Percentiles rank a stretch among this genome's conserved stretches.
Evolutionary conservation across 2,113 vertebrate species (phyloP).

Genomic region (Helogale parvula): DNA sequence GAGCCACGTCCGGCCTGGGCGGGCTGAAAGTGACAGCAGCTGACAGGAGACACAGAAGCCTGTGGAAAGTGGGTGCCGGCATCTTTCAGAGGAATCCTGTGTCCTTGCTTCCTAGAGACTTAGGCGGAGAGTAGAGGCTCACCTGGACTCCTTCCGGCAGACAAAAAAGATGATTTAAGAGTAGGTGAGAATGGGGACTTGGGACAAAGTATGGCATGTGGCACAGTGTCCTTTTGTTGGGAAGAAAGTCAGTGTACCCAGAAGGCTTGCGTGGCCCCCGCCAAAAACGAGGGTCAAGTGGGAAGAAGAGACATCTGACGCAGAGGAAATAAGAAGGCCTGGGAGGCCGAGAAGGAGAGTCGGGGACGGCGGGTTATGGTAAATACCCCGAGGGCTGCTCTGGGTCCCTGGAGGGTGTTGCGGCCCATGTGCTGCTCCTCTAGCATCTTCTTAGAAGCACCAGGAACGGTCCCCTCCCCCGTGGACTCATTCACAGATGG

Average conservation of each 20-base stretch:
- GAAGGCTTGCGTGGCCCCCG: background rate
- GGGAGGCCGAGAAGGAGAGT: background rate
- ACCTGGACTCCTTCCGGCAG: background rate
- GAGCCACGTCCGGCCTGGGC: rapidly evolving
- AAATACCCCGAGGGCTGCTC: background rate
- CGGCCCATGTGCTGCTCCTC: background rate
- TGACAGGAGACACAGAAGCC: background rate
- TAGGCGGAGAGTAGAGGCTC: background rate
- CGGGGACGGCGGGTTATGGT: background rate
- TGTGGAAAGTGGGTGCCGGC: background rate
- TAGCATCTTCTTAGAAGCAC: background rate
- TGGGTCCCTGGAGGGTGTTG: background rate
- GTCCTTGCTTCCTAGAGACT: background rate
- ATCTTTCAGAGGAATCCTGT: background rate
- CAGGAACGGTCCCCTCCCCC: background rate
- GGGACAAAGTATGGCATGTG: background rate
- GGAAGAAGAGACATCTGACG: background rate
- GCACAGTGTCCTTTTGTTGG: background rate
- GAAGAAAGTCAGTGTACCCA: background rate
- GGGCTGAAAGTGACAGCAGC: background rate
- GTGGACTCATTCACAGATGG: background rate
- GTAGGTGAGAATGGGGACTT: background rate
- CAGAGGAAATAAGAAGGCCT: background rate
- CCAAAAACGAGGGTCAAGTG: background rate
- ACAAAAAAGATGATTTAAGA: background rate